Evolutionary conservation across 2,888 invertebrate species (phyloP).

Genomic region (Campoletis raptor): DNA sequence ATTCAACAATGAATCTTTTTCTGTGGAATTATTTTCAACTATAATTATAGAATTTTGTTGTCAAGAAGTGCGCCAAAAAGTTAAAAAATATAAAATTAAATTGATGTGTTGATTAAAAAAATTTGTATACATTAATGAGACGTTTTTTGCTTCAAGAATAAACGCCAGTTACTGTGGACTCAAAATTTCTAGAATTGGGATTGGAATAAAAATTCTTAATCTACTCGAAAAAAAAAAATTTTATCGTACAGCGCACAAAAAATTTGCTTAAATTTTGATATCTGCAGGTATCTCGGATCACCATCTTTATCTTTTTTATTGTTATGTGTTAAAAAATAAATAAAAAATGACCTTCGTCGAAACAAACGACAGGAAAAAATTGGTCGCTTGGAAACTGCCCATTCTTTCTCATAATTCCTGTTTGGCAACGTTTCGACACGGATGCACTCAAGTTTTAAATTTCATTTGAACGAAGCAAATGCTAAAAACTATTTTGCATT

Average conservation of each 20-base stretch:
- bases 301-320: not conserved
- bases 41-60: not conserved
- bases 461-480: not conserved
- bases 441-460: not conserved
- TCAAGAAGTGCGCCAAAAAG: not conserved
- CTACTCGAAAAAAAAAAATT: not conserved
- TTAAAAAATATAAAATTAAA: not conserved
- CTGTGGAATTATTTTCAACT: not conserved
- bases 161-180: not conserved
- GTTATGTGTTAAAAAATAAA: not conserved
- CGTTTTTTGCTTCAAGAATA: not conserved
- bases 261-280: not conserved
- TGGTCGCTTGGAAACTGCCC: not conserved
- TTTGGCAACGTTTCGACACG: not conserved
- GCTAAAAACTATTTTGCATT: not conserved
- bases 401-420: not conserved
- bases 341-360: not conserved
- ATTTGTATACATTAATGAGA: too few species aligned
- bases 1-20: not conserved
- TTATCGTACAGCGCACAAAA: not conserved
- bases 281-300: not conserved
- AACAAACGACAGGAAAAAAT: not conserved
- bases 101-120: too few species aligned
- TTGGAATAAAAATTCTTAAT: not conserved
- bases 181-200: not conserved